Evolutionary conservation across 2,888 invertebrate genomes (phyloP), one percentile per base, ranked within the genome.

Genomic region (Salpingus planirostris): DNA sequence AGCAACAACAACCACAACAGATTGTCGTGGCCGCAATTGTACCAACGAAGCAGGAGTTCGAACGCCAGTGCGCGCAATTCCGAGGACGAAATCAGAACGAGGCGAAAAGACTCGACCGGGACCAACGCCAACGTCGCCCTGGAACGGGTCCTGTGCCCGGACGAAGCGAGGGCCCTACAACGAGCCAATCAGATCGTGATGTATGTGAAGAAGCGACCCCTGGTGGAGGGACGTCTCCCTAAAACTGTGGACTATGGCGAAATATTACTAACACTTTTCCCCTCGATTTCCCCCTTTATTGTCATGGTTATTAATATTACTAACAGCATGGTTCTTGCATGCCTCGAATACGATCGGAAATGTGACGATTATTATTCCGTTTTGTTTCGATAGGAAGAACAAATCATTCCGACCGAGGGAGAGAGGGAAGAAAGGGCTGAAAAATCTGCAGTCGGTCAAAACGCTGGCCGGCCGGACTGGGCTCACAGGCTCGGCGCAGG

Each of bases 361-460:
- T 18, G 5, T 18, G n/a, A 4, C 13, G 6, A 12, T 6, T 26
- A 26, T 26, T 23, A 23, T 11, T 21, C 11, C 7, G n/a, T 11
- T 21, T 26, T 32, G 26, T 31, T 15, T 27, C n/a, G 15, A 11
- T 34, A 44, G 44, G 44, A 44, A 36, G 26, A 36, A 36, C 71
- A 89, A 90, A 67, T 89, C 89, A 39, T 89, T 88, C 68, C 77
- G 88, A 52, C 87, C 89, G n/a, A 73, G 86, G 32, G 81, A 86
- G 62, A 73, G 86, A 33, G 80, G 86, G 53, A 85, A 86, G 66
- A 85, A 90, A 59, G 87, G 88, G 34, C 69, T 91, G 57, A 88
- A 90, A 64, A 90, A 91, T 67, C 71, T 92, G 35, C 87, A 91
- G 67, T 86, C 89, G 29, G 85, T 93, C 40, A 93, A 93, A 67